phyloP scores from a whole-genome alignment of 2,113 vertebrate species.

The Brachirus orientalis region DNA sequence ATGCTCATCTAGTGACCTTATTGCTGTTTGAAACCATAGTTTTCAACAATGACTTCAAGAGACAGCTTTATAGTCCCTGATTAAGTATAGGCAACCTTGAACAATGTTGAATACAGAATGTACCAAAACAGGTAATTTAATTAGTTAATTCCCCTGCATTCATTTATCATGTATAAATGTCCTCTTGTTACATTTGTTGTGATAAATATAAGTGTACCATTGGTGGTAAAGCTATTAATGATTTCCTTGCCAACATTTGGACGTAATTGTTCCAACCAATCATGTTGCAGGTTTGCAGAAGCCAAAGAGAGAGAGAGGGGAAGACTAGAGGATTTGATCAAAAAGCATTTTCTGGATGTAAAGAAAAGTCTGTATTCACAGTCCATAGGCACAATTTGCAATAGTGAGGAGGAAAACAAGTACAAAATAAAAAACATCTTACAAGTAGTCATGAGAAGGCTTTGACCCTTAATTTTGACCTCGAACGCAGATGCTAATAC shows the following conservation, averaged over 20 bases:
- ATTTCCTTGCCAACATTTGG: too few relatives aligned
- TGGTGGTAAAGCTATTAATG: too few relatives aligned
- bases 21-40: constrained; percentile 12
- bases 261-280: constrained; percentile 49
- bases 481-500: too few relatives aligned
- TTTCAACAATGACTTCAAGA: constrained; percentile 33
- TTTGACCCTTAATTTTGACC: too few relatives aligned
- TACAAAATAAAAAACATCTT: too few relatives aligned
- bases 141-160: not conserved
- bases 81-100: constrained; percentile 20
- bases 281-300: constrained; percentile 7
- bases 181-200: not conserved
- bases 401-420: too few relatives aligned
- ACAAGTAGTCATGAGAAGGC: not conserved
- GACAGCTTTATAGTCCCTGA: constrained; percentile 34
- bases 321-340: not conserved
- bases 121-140: not conserved
- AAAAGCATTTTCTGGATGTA: too few relatives aligned
- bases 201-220: not conserved
- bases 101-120: not conserved
- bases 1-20: constrained; percentile 10
- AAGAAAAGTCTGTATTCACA: too few relatives aligned
- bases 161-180: constrained; percentile 2
- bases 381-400: too few relatives aligned
- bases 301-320: not conserved